Evolutionary conservation across 1,140 invertebrate genomes (phyloP).

Genomic region (Cotesia typhae): DNA sequence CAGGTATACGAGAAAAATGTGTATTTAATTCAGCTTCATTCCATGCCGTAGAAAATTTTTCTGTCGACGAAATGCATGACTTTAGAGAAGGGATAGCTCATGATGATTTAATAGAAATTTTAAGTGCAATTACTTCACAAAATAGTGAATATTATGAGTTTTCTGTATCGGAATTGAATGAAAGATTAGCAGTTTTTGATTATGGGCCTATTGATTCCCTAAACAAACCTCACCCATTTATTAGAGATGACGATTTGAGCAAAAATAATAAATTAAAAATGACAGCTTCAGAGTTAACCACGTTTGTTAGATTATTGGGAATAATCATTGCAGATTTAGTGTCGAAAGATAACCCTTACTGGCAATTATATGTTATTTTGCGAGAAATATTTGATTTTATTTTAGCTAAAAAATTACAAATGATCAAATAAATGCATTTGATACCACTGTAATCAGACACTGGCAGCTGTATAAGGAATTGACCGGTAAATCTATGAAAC

Average conservation of each 20-base stretch:
- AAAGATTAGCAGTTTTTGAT: no score
- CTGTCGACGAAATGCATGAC: slow-evolving; percentile 43
- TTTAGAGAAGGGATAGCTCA: slow-evolving; percentile 42
- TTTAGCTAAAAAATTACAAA: slow-evolving; percentile 32
- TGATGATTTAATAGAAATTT: slow-evolving; percentile 33
- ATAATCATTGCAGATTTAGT: no score
- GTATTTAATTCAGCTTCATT: slow-evolving; percentile 40
- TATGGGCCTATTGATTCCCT: no score
- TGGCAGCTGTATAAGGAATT: slow-evolving; percentile 38
- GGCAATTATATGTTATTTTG: no score
- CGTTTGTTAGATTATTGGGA: no score
- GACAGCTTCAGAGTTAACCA: no score
- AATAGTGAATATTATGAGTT: slow-evolving; percentile 23
- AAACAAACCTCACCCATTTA: no score
- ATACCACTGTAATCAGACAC: slow-evolving; percentile 40
- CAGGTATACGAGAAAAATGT: slow-evolving; percentile 40
- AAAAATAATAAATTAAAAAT: no score
- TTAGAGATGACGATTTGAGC: no score
- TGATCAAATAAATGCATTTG: slow-evolving; percentile 39
- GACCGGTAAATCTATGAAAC: slow-evolving; percentile 41
- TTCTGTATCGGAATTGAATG: neutral
- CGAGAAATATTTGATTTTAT: slow-evolving; percentile 13
- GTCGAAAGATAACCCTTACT: no score
- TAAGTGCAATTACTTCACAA: slow-evolving; percentile 26
- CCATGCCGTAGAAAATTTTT: slow-evolving; percentile 42